Percentiles rank a stretch among this genome's conserved stretches.
Conservation (phyloP, 1,140 invertebrate species). For the Drosophila lacteicornis region DNA sequence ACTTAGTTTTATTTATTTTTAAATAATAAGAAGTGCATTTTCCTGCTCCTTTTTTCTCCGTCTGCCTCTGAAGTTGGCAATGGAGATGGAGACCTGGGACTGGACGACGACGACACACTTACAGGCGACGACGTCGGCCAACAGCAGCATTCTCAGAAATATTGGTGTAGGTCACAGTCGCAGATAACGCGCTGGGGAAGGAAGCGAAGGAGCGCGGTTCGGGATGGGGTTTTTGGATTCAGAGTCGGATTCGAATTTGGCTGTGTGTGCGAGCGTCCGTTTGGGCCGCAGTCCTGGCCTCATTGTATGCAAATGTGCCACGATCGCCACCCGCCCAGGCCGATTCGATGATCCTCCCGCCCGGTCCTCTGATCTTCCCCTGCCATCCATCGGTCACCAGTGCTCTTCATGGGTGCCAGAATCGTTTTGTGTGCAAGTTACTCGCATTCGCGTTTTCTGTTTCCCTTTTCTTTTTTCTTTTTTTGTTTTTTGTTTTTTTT, state of each 20-base stretch:
- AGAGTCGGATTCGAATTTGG: background rate
- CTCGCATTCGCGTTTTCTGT: conserved; percentile 53
- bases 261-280: conserved; percentile 24
- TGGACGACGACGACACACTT: conserved; percentile 77
- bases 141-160: conserved; percentile 85
- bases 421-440: conserved; percentile 78
- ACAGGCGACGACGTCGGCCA: conserved; percentile 76
- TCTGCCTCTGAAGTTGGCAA: background rate
- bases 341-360: conserved; percentile 45
- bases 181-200: conserved; percentile 77
- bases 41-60: background rate
- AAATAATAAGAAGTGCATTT: no score
- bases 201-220: conserved; percentile 14
- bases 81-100: conserved; percentile 56
- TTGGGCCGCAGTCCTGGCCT: conserved; percentile 69
- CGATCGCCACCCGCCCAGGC: conserved; percentile 80
- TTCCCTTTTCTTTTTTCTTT: conserved; percentile 18
- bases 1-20: no score
- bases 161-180: conserved; percentile 85
- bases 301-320: conserved; percentile 85
- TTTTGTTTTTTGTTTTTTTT: background rate
- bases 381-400: conserved; percentile 30
- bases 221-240: background rate
- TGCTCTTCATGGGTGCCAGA: conserved; percentile 79
- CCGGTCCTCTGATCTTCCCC: conserved; percentile 3